A percentile compares a stretch with the other conserved stretches of the same genome.
phyloP scores from a whole-genome alignment of 2,113 vertebrate genomes.

The Paramormyrops kingsleyae region DNA sequence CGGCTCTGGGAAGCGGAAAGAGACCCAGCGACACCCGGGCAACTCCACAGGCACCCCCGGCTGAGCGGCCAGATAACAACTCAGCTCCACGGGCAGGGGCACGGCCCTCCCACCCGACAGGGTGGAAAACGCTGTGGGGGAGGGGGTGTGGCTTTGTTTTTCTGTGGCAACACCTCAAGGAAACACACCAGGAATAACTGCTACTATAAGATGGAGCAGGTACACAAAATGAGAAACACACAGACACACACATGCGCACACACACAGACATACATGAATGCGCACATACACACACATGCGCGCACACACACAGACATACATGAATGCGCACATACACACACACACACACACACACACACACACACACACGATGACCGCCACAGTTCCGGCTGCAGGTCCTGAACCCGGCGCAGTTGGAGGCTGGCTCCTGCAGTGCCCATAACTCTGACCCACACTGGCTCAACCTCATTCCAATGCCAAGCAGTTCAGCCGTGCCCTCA shows the following conservation, averaged over 20 bases:
- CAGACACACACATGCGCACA: background rate
- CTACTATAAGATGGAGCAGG: background rate
- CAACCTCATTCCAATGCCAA: background rate
- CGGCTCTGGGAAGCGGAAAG: background rate
- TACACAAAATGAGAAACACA: background rate
- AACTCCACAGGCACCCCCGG: background rate
- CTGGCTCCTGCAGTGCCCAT: background rate
- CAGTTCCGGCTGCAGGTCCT: background rate
- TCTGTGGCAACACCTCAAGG: background rate
- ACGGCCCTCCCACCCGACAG: background rate
- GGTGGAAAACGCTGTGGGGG: background rate
- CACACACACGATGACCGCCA: background rate
- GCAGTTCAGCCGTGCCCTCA: background rate
- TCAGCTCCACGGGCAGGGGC: background rate
- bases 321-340: background rate
- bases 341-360: background rate
- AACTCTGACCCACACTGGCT: background rate
- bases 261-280: background rate
- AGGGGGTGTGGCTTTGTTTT: background rate
- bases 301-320: background rate
- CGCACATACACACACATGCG: background rate
- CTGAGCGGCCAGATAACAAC: background rate
- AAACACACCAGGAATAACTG: background rate
- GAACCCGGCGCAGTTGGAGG: background rate
- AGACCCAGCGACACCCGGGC: background rate